Evolutionary conservation across 2,797 vertebrate species (phyloP).

Genomic region (Melanogrammus aeglefinus): DNA sequence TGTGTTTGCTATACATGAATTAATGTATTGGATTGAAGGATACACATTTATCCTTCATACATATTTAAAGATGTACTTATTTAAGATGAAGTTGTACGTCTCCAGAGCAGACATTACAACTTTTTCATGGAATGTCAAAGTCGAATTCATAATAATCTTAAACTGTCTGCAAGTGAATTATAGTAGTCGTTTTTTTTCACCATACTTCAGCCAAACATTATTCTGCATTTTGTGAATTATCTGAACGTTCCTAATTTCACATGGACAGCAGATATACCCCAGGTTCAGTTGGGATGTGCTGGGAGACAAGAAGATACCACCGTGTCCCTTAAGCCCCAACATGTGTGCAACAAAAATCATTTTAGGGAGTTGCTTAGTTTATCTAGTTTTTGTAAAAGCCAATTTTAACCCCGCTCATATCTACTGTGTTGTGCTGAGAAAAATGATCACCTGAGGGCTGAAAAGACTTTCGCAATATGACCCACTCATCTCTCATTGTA

Average conservation of each 20-base stretch:
- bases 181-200: not conserved
- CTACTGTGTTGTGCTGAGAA: not conserved
- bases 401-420: no score
- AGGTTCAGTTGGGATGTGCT: not conserved
- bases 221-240: not conserved
- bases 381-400: no score
- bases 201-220: not conserved
- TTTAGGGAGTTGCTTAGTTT: no score
- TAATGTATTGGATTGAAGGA: not conserved
- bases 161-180: not conserved
- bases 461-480: not conserved
- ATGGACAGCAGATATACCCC: not conserved
- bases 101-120: not conserved
- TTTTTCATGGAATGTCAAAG: not conserved
- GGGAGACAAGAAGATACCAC: not conserved
- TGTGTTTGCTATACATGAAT: not conserved
- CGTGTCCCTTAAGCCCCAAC: not conserved
- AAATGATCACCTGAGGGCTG: not conserved
- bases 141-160: not conserved
- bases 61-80: not conserved
- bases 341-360: not conserved
- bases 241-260: not conserved
- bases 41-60: not conserved
- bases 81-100: not conserved
- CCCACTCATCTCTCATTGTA: conserved; percentile 27